These are phyloP conservation scores for Amitus sp. DNA, from an alignment of 2,888 invertebrate genomes.

Conservation along the genomic window DNA sequence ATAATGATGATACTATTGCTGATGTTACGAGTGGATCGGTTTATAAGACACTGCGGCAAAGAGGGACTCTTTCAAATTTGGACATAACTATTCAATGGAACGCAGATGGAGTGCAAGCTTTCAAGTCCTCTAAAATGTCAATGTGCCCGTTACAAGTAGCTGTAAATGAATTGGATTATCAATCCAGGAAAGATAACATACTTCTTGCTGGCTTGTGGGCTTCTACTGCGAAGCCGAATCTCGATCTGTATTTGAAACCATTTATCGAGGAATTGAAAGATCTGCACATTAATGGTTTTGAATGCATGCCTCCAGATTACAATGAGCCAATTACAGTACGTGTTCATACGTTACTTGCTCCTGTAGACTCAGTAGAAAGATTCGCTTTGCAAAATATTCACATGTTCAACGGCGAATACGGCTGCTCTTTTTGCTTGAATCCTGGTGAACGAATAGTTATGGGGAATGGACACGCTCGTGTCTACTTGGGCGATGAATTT, in stretches of 20 bases:
- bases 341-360: slow-evolving; percentile 21
- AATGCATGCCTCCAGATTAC: slow-evolving; percentile 2
- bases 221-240: slow-evolving; percentile 10
- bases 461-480: slow-evolving; percentile 5
- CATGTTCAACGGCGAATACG: slow-evolving; percentile 27
- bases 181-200: slow-evolving; percentile 22
- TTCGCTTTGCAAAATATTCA: slow-evolving; percentile 17
- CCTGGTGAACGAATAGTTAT: slow-evolving; percentile 2
- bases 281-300: slow-evolving; percentile 15
- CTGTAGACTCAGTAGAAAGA: slow-evolving; percentile 24
- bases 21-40: slow-evolving; percentile 10
- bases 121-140: slow-evolving; percentile 28
- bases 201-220: slow-evolving; percentile 25
- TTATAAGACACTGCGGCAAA: slow-evolving; percentile 5
- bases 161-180: slow-evolving; percentile 21
- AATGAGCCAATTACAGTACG: slow-evolving; percentile 15
- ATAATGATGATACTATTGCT: slow-evolving; percentile 6
- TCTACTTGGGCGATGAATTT: slow-evolving; percentile 3
- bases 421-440: slow-evolving; percentile 25
- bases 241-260: slow-evolving; percentile 15
- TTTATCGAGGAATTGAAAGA: slow-evolving; percentile 26
- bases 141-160: slow-evolving; percentile 23
- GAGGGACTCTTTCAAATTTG: slow-evolving; percentile 14
- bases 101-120: slow-evolving; percentile 27
- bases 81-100: slow-evolving; percentile 28